A percentile compares a stretch with the other conserved stretches of the same genome.
These are phyloP conservation scores for Actinia tenebrosa DNA, from an alignment of 64 coral and sea anemone genomes.

Conservation along the genomic window DNA sequence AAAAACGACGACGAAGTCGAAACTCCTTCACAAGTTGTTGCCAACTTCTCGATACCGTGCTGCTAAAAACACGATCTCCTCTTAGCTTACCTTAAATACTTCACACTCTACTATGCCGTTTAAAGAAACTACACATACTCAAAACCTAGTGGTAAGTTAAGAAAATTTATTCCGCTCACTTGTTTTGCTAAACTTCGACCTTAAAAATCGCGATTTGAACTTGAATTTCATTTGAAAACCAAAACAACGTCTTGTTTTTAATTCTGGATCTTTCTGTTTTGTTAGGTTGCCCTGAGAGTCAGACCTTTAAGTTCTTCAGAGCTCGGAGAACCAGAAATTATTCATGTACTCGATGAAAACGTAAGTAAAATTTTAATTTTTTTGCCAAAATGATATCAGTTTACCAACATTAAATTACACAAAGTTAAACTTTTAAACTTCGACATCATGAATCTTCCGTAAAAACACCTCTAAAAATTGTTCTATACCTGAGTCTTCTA, in stretches of 20 bases:
- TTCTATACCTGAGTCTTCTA: not conserved
- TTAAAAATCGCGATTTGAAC: too few species aligned
- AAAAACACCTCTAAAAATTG: not conserved
- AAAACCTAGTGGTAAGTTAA: conserved; percentile 48
- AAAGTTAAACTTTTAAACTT: not conserved
- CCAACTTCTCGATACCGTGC: not conserved
- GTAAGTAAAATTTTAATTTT: conserved; percentile 2
- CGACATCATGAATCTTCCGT: too few species aligned
- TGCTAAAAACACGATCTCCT: not conserved
- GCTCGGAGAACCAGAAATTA: conserved; percentile 41
- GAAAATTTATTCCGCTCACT: not conserved
- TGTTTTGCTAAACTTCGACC: not conserved
- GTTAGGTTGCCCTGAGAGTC: conserved; percentile 58
- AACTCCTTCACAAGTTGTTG: not conserved
- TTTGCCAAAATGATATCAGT: not conserved
- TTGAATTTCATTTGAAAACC: not conserved
- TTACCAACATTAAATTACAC: too few species aligned
- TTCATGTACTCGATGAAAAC: conserved; percentile 53
- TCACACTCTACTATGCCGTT: conserved; percentile 32
- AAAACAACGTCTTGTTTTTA: not conserved
- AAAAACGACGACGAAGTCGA: not conserved
- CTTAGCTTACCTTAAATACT: not conserved
- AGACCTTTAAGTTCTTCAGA: conserved; percentile 47
- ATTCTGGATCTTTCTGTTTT: conserved; percentile 15
- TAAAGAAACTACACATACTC: conserved; percentile 39